Conservation (phyloP, 2,888 invertebrate species). For the Galeruca laticollis region DNA sequence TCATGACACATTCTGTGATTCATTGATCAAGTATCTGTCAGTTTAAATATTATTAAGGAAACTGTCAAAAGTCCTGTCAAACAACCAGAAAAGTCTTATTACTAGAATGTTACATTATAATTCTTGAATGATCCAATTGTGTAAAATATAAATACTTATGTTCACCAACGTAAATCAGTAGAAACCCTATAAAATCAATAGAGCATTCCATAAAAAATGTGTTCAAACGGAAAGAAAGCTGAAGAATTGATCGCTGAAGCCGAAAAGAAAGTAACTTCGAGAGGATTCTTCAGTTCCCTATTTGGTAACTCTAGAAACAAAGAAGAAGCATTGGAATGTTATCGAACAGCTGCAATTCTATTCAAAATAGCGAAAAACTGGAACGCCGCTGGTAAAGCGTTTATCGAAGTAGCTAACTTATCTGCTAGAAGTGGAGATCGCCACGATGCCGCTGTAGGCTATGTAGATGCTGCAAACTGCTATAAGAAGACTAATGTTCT, state of each 20-base stretch:
- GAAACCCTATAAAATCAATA: background rate
- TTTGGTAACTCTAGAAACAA: constrained; percentile 91
- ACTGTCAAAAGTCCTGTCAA: too few species aligned
- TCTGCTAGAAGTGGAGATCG: constrained; percentile 89
- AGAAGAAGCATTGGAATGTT: constrained; percentile 97
- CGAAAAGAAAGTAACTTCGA: constrained; percentile 93
- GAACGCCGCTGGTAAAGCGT: constrained; percentile 94
- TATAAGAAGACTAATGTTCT: constrained; percentile 89
- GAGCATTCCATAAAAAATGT: constrained; percentile 73
- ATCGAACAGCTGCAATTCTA: constrained; percentile 95
- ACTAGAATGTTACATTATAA: too few species aligned
- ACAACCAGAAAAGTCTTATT: too few species aligned
- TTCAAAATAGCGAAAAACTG: constrained; percentile 99
- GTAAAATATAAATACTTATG: background rate
- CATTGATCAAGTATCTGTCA: too few species aligned
- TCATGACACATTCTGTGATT: too few species aligned
- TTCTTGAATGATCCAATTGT: too few species aligned
- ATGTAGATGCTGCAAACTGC: constrained; percentile 97
- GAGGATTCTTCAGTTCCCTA: constrained; percentile 91
- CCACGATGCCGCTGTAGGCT: constrained; percentile 96
- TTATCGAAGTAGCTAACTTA: constrained; percentile 91
- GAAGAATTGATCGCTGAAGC: constrained; percentile 94
- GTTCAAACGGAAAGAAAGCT: constrained; percentile 94
- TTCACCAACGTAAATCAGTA: background rate
- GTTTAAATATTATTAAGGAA: too few species aligned